Base-by-base conservation (phyloP, 2,888 invertebrate species). In the Brenthis ino region DNA sequence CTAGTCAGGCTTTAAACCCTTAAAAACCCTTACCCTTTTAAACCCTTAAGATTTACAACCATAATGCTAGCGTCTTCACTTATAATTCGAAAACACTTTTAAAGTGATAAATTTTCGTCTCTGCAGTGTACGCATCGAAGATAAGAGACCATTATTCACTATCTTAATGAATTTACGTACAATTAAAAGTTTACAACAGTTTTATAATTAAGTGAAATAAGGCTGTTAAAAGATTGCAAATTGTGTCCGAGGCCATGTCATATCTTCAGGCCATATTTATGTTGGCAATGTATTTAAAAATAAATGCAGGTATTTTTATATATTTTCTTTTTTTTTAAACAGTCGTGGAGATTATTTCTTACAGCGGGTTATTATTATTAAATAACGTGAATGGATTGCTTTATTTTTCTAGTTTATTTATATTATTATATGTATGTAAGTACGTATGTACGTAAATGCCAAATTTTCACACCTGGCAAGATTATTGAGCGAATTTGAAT, bases 241-340 rank as follows among this genome's bases (percentile, higher is more conserved):
- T 54, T n/a, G n/a, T 3, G 58, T 28, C 50, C 54, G 54, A 60
- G 55, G 56, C 61, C 67, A 67, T 67, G 67, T 54, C 47, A 56
- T 57, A 24, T 53, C 13, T 51, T 33, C 67, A 48, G 50, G 56
- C 55, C 33, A 37, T 71, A 16, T 28, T 60, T 20, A 12, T 60
- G 5, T 48, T 50, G n/a, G 28, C 60, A 11, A 50, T 60, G 16
- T 60, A 28, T 12, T 28, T 60, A 4, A 50, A 50, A 60, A 50
- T 60, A 50, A 50, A 60, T 2, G 72, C 72, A 65, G 72, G 72
- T 72, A 65, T 14, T 56, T 68, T 14, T 61, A 20, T 13, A 55
- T 13, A 13, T 13, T 51, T 16, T n/a, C 16, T 54, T 54, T 53
- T n/a, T n/a, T 3, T 53, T 16, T 53, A n/a, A n/a, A 53, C 1